These are phyloP conservation scores for Globodera ellingtonae DNA, from an alignment of 1,140 invertebrate species.

Conservation along the genomic window DNA sequence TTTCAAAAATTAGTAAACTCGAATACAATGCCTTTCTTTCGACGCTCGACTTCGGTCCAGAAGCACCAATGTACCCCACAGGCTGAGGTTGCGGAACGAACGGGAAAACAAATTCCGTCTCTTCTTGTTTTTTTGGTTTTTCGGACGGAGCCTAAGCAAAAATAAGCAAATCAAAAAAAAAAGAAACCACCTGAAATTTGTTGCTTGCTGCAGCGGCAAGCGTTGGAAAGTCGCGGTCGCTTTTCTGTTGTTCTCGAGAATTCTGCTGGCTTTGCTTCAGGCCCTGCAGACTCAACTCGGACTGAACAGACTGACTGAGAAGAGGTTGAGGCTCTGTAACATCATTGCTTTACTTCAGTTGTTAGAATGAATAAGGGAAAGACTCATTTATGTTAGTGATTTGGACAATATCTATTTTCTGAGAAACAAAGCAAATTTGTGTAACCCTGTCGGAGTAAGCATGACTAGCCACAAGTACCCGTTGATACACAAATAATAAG, in stretches of 20 bases:
- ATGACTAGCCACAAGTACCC: too few species aligned
- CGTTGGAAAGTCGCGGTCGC: slow-evolving; percentile 57
- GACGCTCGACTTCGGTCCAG: slow-evolving; percentile 21
- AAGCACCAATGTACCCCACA: slow-evolving; percentile 46
- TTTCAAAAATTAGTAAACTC: too few species aligned
- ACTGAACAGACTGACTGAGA: neutral
- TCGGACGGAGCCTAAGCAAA: slow-evolving; percentile 5
- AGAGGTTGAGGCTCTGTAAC: neutral
- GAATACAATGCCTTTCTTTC: slow-evolving; percentile 40
- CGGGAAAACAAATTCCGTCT: neutral
- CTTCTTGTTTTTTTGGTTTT: slow-evolving; percentile 5
- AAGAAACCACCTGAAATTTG: slow-evolving; percentile 26
- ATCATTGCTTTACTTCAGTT: neutral
- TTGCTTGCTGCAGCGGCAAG: slow-evolving; percentile 43
- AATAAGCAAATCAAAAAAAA: neutral
- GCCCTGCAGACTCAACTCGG: neutral
- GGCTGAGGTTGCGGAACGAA: slow-evolving; percentile 24
- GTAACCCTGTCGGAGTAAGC: too few species aligned
- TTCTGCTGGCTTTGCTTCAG: slow-evolving; percentile 26
- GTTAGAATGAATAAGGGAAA: too few species aligned
- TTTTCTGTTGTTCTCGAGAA: slow-evolving; percentile 23
- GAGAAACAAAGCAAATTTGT: too few species aligned
- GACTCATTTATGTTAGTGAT: too few species aligned
- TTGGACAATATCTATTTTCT: too few species aligned
- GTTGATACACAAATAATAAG: too few species aligned